Evolutionary conservation across 2,888 invertebrate genomes (phyloP).

Genomic region (Dryadula phaetusa): DNA sequence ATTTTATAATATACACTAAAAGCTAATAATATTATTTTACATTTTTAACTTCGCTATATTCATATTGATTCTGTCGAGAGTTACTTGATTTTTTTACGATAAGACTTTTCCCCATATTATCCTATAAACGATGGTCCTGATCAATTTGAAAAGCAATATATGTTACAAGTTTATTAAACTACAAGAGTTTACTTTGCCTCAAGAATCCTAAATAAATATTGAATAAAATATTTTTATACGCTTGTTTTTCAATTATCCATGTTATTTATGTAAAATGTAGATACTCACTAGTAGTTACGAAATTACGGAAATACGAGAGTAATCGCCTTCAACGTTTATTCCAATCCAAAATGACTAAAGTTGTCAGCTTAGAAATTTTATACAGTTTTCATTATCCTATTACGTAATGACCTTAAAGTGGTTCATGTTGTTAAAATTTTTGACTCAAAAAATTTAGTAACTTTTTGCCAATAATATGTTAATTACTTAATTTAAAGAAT

Average conservation of each 20-base stretch:
- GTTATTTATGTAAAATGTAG: conserved; percentile 16
- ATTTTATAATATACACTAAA: background rate
- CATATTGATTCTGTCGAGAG: too few species aligned
- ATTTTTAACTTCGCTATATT: background rate
- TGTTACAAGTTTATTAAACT: background rate
- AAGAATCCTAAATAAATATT: conserved; percentile 9
- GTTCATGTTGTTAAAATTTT: too few species aligned
- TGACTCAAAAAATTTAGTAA: too few species aligned
- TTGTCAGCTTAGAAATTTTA: background rate
- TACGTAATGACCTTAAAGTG: too few species aligned
- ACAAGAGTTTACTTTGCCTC: background rate
- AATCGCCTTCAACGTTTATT: conserved; percentile 11
- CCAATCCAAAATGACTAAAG: background rate
- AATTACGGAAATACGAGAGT: conserved; percentile 16
- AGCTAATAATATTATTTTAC: background rate
- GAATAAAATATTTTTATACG: conserved; percentile 22
- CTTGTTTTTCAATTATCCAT: conserved; percentile 16
- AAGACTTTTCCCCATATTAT: too few species aligned
- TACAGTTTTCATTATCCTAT: background rate
- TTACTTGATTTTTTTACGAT: too few species aligned
- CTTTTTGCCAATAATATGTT: too few species aligned
- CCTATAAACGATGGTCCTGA: too few species aligned
- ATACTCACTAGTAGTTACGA: conserved; percentile 23
- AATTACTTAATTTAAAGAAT: too few species aligned
- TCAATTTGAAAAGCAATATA: too few species aligned